Evolutionary conservation across 2,888 invertebrate genomes (phyloP), one percentile per base, ranked within the genome.

Genomic region (Coenonympha glycerion): DNA sequence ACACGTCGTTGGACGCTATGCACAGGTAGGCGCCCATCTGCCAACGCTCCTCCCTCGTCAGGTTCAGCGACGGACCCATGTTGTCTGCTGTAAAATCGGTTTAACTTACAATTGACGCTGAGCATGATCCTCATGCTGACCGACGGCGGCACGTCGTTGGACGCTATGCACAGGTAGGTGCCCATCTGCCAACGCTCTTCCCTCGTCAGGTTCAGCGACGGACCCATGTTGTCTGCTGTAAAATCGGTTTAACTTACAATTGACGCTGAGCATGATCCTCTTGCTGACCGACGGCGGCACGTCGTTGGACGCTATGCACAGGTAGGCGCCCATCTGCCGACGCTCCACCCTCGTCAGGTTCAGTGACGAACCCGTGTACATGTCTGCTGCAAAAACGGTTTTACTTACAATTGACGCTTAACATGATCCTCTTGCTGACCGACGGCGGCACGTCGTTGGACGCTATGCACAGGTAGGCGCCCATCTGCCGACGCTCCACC

Each of bases 1-100:
- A 92, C 28, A 93, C 92, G 59, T 91, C 92, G 69, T 93, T 93
- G 59, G 89, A 90, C 2, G 93, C 93, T 63, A 92, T 92, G 80
- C 93, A 93, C 63, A 93, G 89, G 73, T 93, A 93, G 22, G 92
- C 90, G 15, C 92, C 93, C 89, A 92, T 93, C 77, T 93, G 93
- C 54, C 89, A 88, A 13, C 92, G 83, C 62, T 91, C 90, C 53
- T 92, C 90, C 65, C 90, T 90, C 54, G 89, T 89, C 57, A 92
- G 88, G 66, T 91, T 90, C 57, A 93, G 75, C 52, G 88, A 88
- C 57, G 91, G 90, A 3, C 92, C 92, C 71, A 88, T 88, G 69
- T 87, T 90, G 68, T 90, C 89, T 66, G 89, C 91, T 91, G 84
- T 0, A 42, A 56, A 8, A 8, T 31, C 3, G 0, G 28, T n/a